Base-by-base conservation (phyloP, 2,888 invertebrate genomes). In the Mythimna vitellina region DNA sequence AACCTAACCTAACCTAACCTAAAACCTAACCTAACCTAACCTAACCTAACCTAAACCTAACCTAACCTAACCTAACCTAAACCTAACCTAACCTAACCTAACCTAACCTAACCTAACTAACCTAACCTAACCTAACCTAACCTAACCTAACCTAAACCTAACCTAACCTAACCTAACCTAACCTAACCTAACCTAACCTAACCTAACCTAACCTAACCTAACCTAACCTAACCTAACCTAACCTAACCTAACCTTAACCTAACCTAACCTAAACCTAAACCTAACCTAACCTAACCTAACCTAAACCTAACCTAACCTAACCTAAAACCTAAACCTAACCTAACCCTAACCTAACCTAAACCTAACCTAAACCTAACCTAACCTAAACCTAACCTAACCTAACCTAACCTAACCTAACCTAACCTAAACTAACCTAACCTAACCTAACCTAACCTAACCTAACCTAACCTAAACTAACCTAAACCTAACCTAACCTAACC, bases 401-500 rank as follows among this genome's bases (percentile, higher is more conserved):
- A 49, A 49, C 49, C 49, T 49, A 49, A 49, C 49, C 49, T 49
- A 49, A 49, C 49, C 49, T 49, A 49, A 49, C 49, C 49, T 49
- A 49, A 49, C 49, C 49, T 49, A 49, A 49, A 20, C 49, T 49
- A 49, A 49, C 49, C 49, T 49, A 49, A 49, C 49, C 49, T 49
- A 49, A 49, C 49, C 49, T 49, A 49, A 49, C 49, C 49, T 49
- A 49, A 49, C 49, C 49, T 49, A 49, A 49, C 49, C 49, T 49
- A 49, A 49, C n/a, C 49, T 49, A 46, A 12, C 46, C 14, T 14
- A 49, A n/a, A 20, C 49, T 49, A 49, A 49, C 49, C 49, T 49
- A 49, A 67, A 63, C 67, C 67, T 67, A 64, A 67, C 68, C 64
- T 64, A 62, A 61, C 70, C 70, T 70, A 70, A 70, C 70, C 70